Base-by-base conservation (phyloP, 1,140 invertebrate genomes). In the Oedothorax gibbosus region DNA sequence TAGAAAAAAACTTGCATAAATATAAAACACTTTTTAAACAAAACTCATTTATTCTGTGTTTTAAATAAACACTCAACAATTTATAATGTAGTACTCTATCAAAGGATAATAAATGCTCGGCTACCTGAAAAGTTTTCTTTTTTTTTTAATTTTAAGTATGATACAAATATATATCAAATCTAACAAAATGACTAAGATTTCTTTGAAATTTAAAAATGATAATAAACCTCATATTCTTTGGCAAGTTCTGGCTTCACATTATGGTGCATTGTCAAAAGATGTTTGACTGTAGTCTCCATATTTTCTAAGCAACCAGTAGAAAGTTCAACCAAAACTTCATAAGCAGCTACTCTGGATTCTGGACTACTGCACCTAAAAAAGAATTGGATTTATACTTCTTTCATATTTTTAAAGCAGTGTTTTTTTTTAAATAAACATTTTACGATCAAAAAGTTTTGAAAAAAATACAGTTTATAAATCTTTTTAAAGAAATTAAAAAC, bases 211-310 rank as follows among this genome's bases (percentile, higher is more conserved):
- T 7, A 60, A 60, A 60, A 60, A 60, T 35, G 35, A 5, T 54
- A 15, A 10, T 18, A 75, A 87, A 91, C 90, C 89, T 92, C 91
- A 90, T 91, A 92, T 88, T 92, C 91, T 86, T 91, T 91, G 51
- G 89, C 89, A 87, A 90, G 89, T 51, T 91, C 90, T 51, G 89
- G 88, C 72, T 91, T 90, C 51, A 89, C 89, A 77, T 88, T 87
- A 87, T 92, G 92, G 86, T 92, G 91, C 89, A 91, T 90, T n/a
- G 89, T 81, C n/a, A 91, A 87, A 6, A 92, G 88, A 76, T 90
- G 87, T 53, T 88, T 87, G 77, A 88, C 88, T 21, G 92, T 89
- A 49, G 87, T 86, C 56, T 88, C 86, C 72, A 92, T 85, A 87
- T 92, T 92, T 62, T 87, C 75, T 12, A 87, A 56, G 79, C 88